Conservation (phyloP, 2,113 vertebrate species). For the Pelobates fuscus region DNA sequence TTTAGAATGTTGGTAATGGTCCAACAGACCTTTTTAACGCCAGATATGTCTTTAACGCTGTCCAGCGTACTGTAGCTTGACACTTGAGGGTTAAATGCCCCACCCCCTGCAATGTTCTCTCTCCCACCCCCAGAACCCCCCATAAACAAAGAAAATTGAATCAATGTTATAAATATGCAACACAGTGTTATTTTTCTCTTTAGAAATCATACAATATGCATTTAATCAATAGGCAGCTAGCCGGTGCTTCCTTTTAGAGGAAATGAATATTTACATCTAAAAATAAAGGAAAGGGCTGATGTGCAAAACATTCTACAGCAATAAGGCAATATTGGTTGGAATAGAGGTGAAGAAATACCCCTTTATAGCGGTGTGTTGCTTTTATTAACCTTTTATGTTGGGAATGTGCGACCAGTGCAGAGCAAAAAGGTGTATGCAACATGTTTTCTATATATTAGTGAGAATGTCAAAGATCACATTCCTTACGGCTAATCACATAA, state of each 20-base stretch:
- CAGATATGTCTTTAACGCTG: too few species aligned
- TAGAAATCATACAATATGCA: constrained; percentile 47
- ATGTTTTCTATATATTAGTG: too few species aligned
- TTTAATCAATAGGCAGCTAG: constrained; percentile 35
- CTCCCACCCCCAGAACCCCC: neutral
- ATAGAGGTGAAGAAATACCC: too few species aligned
- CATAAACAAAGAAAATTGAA: constrained; percentile 31
- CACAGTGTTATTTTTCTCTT: constrained; percentile 30
- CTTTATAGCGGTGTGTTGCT: too few species aligned
- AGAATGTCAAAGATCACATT: too few species aligned
- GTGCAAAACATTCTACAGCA: constrained; percentile 24
- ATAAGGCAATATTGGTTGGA: neutral
- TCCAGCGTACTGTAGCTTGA: neutral
- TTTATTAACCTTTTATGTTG: too few species aligned
- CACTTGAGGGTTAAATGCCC: neutral
- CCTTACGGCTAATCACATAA: too few species aligned
- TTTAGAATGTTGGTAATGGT: neutral
- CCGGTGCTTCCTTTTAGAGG: constrained; percentile 34
- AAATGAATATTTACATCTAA: constrained; percentile 35
- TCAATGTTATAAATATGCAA: constrained; percentile 47
- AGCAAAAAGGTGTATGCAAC: too few species aligned
- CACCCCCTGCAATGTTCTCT: neutral
- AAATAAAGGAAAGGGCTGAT: constrained; percentile 27
- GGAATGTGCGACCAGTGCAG: too few species aligned
- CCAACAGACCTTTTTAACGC: neutral